Percentiles rank a stretch among this genome's conserved stretches.
Conservation (phyloP, 2,888 invertebrate species). For the Microctonus aethiopoides region DNA sequence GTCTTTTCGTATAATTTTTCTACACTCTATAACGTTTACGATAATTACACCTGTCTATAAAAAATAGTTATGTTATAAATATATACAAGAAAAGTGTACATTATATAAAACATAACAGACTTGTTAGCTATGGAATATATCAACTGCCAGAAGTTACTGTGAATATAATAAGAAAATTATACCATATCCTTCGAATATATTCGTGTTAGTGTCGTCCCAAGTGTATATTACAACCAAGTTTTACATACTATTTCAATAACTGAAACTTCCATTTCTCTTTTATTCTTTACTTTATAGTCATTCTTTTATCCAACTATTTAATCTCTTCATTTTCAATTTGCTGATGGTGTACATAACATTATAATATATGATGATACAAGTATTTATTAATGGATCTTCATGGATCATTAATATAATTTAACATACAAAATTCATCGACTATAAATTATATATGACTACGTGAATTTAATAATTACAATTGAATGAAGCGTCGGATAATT, state of each 20-base stretch:
- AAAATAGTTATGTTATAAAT: neutral
- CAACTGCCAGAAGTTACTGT: slow-evolving; percentile 7
- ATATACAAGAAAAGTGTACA: neutral
- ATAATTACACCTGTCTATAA: neutral
- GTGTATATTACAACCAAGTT: neutral
- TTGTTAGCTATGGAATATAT: neutral
- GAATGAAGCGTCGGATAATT: neutral
- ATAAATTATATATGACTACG: neutral
- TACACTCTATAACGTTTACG: neutral
- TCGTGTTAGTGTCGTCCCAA: neutral
- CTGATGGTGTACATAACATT: neutral
- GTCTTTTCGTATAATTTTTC: too few relatives aligned
- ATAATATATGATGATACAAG: neutral
- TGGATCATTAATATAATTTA: too few relatives aligned
- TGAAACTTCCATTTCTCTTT: neutral
- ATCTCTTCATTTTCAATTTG: neutral
- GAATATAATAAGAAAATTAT: slow-evolving; percentile 14
- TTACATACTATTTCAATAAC: neutral
- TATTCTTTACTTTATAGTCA: too few relatives aligned
- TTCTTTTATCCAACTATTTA: neutral
- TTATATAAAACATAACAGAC: neutral
- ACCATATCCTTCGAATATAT: neutral
- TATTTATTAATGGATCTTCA: too few relatives aligned
- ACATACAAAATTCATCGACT: neutral
- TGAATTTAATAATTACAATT: neutral